Percentiles rank a stretch among this genome's conserved stretches.
Evolutionary conservation across 2,113 vertebrate genomes (phyloP).

Genomic region (Stercorarius parasiticus): DNA sequence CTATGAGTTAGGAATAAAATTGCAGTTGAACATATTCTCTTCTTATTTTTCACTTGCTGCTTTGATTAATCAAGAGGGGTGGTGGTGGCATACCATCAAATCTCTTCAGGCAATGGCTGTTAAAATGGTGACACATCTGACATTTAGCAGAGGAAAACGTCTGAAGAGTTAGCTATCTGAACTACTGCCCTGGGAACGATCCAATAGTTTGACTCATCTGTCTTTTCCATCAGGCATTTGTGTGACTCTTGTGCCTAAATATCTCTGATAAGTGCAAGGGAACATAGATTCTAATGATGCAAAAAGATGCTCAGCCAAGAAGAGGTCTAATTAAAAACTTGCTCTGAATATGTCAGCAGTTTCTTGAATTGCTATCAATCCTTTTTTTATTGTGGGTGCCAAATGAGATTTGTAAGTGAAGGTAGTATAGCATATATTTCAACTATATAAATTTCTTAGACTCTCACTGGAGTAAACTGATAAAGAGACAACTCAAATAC

Average conservation of each 20-base stretch:
- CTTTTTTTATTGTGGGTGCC: slow-evolving; percentile 73
- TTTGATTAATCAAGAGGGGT: neutral
- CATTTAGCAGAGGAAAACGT: neutral
- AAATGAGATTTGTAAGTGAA: slow-evolving; percentile 75
- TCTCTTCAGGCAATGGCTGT: neutral
- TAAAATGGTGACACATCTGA: neutral
- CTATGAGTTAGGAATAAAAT: neutral
- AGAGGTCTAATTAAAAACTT: neutral
- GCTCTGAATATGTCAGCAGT: slow-evolving; percentile 72
- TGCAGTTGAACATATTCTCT: neutral
- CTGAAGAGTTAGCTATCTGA: neutral
- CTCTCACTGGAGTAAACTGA: neutral
- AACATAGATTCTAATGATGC: slow-evolving; percentile 7
- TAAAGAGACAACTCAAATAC: neutral
- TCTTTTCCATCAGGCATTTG: slow-evolving; percentile 13
- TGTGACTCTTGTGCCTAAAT: slow-evolving; percentile 4
- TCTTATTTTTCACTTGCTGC: neutral
- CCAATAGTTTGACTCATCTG: slow-evolving; percentile 44
- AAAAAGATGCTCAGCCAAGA: neutral
- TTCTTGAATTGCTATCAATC: slow-evolving; percentile 69
- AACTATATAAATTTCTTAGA: neutral
- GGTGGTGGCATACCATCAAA: neutral
- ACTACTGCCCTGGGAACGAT: slow-evolving; percentile 27
- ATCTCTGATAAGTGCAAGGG: neutral
- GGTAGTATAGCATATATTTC: slow-evolving; percentile 54